These are phyloP conservation scores for Lindbergichthys nudifrons DNA, from an alignment of 2,797 vertebrate genomes.

Conservation along the genomic window DNA sequence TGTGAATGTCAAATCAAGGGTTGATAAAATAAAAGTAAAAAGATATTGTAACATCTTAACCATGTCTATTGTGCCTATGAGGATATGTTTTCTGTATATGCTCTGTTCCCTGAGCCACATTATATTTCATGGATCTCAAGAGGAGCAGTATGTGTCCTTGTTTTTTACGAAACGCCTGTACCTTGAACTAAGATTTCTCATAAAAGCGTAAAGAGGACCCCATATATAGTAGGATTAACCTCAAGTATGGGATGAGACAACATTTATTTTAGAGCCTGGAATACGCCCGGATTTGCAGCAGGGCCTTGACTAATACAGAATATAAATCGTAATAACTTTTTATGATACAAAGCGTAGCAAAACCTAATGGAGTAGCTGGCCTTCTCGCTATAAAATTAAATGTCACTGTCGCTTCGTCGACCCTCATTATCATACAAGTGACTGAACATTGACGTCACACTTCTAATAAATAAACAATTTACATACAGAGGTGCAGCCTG, in stretches of 20 bases:
- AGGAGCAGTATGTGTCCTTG: neutral
- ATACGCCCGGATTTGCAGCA: slow-evolving; percentile 29
- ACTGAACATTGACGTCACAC: slow-evolving; percentile 54
- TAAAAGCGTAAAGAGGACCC: slow-evolving; percentile 6
- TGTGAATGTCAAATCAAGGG: neutral
- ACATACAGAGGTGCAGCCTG: slow-evolving; percentile 44
- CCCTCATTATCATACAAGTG: slow-evolving; percentile 66
- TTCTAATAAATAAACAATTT: slow-evolving; percentile 72
- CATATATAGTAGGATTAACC: slow-evolving; percentile 15
- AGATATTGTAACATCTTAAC: neutral
- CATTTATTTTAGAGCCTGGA: slow-evolving; percentile 49
- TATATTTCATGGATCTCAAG: neutral
- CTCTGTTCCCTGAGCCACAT: neutral
- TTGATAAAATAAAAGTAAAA: neutral
- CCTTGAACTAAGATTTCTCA: slow-evolving; percentile 1
- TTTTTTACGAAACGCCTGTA: neutral
- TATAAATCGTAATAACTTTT: slow-evolving; percentile 73
- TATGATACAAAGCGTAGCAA: slow-evolving; percentile 55
- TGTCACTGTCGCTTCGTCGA: slow-evolving; percentile 64
- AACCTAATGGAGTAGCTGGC: slow-evolving; percentile 63
- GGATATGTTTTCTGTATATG: neutral
- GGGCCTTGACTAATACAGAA: slow-evolving; percentile 53
- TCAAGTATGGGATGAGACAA: slow-evolving; percentile 17
- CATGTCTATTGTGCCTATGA: too few relatives aligned
- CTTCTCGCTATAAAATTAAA: slow-evolving; percentile 73